Evolutionary conservation across 2,113 vertebrate species (phyloP), one percentile per base, ranked within the genome.

Genomic region (Lampris incognitus): DNA sequence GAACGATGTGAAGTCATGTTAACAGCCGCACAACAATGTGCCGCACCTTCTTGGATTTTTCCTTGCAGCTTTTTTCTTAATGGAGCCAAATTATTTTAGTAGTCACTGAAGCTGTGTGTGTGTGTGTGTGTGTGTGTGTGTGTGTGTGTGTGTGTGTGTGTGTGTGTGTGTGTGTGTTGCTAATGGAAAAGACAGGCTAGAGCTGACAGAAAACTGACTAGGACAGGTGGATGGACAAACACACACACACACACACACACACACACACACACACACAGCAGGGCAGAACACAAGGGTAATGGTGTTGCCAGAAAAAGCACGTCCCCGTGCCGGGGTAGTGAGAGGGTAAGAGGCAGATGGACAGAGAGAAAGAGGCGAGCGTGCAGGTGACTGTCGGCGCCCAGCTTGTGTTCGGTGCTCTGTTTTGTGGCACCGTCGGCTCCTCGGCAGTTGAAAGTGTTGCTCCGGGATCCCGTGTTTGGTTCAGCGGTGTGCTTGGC

Each of bases 221-320:
- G 0, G 63, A 88, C 91, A 92, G 90, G 85, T 92, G 91, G 66
- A 71, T 38, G 59, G 62, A 78, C 74, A 85, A 8, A n/a, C 41
- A 42, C 9, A 41, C 40, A 42, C 39, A 60, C 58, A 42, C 71
- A 56, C 63, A 44, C 73, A 74, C 67, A 69, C 54, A 70, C 42
- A 46, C 60, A 46, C 60, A 46, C 60, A 24, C 57, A 59, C 57
- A 40, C 60, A 69, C 62, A 64, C 80, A 80, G 79, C 78, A 87
- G 81, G 85, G 84, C 75, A 79, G 79, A 57, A 83, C 77, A 79
- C 84, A 60, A 74, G 87, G 74, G 78, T 84, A 67, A 80, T 66
- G 62, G 64, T 78, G 85, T 86, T 87, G 77, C 94, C 86, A 84
- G 82, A 93, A 93, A 93, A 92, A 94, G 88, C 73, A 59, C 63